Percentiles rank a stretch among this genome's conserved stretches.
phyloP scores from a whole-genome alignment of 2,113 vertebrate species.

The Clupea harengus region DNA sequence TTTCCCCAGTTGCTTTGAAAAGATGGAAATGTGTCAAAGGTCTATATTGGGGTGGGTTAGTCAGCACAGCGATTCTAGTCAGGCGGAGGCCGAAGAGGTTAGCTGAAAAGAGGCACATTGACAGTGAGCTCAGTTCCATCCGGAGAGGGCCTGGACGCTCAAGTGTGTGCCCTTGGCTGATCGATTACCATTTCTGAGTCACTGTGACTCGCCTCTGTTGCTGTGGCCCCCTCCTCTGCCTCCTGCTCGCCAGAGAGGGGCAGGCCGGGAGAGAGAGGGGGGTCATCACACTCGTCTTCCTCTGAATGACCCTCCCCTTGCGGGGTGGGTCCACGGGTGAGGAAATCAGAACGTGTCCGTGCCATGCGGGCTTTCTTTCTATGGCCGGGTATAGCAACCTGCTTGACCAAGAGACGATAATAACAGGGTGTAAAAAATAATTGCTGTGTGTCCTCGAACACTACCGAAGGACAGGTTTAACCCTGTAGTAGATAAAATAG shows the following conservation, averaged over 20 bases:
- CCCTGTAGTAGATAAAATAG: not conserved
- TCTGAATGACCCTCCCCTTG: conserved; percentile 91
- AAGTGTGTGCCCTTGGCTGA: conserved; percentile 36
- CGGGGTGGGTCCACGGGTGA: conserved; percentile 89
- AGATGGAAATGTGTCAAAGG: conserved; percentile 30
- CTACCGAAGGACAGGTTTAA: not conserved
- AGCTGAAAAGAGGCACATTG: conserved; percentile 66
- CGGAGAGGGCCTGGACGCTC: not conserved
- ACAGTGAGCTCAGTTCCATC: conserved; percentile 51
- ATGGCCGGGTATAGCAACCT: conserved; percentile 81
- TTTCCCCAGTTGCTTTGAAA: conserved; percentile 37
- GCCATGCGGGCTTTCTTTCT: conserved; percentile 99
- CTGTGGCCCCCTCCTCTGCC: conserved; percentile 75
- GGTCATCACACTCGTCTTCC: conserved; percentile 88
- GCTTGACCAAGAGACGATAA: conserved; percentile 74
- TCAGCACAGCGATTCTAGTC: conserved; percentile 54
- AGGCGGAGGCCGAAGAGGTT: conserved; percentile 70
- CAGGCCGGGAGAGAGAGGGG: conserved; percentile 80
- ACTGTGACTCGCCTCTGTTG: conserved; percentile 94
- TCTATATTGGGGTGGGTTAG: conserved; percentile 59
- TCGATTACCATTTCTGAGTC: conserved; percentile 99
- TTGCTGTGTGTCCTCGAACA: not conserved
- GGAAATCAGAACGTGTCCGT: conserved; percentile 98
- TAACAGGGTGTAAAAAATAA: not conserved
- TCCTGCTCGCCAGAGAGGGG: conserved; percentile 76